Evolutionary conservation across 2,113 vertebrate genomes (phyloP).

Genomic region (Nesoenas mayeri): DNA sequence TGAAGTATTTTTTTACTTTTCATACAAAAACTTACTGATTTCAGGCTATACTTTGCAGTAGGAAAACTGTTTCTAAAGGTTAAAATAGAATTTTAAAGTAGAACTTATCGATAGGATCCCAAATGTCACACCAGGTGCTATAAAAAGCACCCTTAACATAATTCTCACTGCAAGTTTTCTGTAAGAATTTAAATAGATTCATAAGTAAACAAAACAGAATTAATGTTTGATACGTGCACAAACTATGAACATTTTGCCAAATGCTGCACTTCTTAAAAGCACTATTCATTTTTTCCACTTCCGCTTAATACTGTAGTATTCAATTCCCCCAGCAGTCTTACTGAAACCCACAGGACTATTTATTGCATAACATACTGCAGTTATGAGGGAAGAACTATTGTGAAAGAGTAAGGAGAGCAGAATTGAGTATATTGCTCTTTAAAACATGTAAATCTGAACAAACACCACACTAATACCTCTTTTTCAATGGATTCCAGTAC

Average conservation of each 20-base stretch:
- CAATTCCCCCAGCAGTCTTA: neutral
- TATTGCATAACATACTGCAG: neutral
- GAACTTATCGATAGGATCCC: neutral
- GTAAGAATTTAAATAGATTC: neutral
- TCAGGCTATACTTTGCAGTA: neutral
- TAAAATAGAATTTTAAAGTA: neutral
- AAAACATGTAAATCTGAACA: neutral
- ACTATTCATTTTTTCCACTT: conserved; percentile 5
- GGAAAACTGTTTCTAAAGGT: neutral
- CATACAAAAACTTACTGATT: neutral
- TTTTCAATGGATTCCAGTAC: neutral
- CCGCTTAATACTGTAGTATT: neutral
- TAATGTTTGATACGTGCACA: neutral
- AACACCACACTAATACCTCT: neutral
- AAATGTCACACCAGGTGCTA: neutral
- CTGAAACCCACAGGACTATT: neutral
- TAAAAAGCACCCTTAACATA: neutral
- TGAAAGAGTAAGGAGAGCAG: neutral
- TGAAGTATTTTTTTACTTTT: neutral
- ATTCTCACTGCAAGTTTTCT: neutral
- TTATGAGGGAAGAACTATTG: neutral
- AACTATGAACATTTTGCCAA: neutral
- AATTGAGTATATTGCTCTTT: neutral
- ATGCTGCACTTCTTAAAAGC: neutral
- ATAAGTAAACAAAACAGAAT: neutral